Evolutionary conservation across 2,888 invertebrate genomes (phyloP), one percentile per base, ranked within the genome.

Genomic region (Cataglyphis albicans): DNA sequence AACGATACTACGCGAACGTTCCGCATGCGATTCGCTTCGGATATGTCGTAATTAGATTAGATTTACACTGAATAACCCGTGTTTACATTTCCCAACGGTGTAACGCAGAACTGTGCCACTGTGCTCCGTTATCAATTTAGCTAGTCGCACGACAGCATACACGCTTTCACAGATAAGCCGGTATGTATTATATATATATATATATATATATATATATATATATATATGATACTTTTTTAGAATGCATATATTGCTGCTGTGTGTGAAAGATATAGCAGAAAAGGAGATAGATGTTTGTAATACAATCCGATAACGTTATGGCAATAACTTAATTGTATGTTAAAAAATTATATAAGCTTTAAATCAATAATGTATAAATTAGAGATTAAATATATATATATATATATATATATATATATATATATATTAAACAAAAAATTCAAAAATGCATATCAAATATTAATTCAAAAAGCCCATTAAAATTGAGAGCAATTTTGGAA

Each of bases 31-130:
- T 55, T 32, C 59, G 32, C 3, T 35, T 52, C 44, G 72, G 70
- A 72, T 80, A 44, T 72, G 59, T 41, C 67, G 59, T 80, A 80
- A 80, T 80, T 80, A 59, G 78, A 80, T 80, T 80, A 80, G 59
- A 72, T 80, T 80, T 72, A 25, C 72, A 61, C 72, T 61, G 78
- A 80, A 72, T 78, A 78, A 78, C 21, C 70, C 59, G 59, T 70
- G 72, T 72, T 80, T 80, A 80, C 72, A 72, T 72, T 80, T 80
- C 72, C 78, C 78, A 70, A 12, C 57, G 70, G 59, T 78, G 32
- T 70, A 70, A 61, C 78, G 48, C 35, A 35, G 59, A 80, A 72
- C 70, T 44, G 70, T 78, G 78, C 57, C 72, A 80, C 44, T 35
- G 29, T 15, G 78, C 6, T 35, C 72, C 59, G 59, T 80, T 80